phyloP scores from a whole-genome alignment of 2,113 vertebrate genomes.

The Chaenogobius annularis region DNA sequence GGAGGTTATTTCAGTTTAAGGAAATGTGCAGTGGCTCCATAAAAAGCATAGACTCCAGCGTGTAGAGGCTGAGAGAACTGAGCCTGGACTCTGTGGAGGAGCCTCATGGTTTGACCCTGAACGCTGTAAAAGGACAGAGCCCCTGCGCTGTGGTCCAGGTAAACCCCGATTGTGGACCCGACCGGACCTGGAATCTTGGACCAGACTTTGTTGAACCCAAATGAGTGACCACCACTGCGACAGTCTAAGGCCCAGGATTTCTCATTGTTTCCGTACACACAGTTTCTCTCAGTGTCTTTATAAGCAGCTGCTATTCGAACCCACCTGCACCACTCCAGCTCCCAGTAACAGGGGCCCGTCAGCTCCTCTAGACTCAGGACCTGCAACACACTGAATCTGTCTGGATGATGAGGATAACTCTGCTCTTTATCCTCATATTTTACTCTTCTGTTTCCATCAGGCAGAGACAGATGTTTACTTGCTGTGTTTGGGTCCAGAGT shows the following conservation, averaged over 20 bases:
- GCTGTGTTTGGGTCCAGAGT: not conserved
- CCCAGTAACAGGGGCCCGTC: constrained; percentile 6
- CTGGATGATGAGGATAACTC: not conserved
- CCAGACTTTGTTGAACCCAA: not conserved
- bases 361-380: not conserved
- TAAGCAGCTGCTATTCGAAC: not conserved
- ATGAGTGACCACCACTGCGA: not conserved
- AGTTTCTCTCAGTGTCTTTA: not conserved
- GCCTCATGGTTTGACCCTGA: not conserved
- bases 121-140: not conserved
- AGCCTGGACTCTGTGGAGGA: not conserved
- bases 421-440: not conserved
- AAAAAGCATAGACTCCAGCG: not conserved
- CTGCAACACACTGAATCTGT: not conserved
- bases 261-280: not conserved
- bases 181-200: not conserved
- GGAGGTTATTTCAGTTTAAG: not conserved
- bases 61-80: not conserved
- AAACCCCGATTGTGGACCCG: not conserved
- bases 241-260: constrained; percentile 2
- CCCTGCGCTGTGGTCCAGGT: constrained; percentile 1
- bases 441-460: constrained; percentile 1
- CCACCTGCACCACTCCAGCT: not conserved
- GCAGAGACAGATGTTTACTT: not conserved
- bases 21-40: not conserved